Base-by-base conservation (phyloP, 2,888 invertebrate species). In the Sepiola atlantica region DNA sequence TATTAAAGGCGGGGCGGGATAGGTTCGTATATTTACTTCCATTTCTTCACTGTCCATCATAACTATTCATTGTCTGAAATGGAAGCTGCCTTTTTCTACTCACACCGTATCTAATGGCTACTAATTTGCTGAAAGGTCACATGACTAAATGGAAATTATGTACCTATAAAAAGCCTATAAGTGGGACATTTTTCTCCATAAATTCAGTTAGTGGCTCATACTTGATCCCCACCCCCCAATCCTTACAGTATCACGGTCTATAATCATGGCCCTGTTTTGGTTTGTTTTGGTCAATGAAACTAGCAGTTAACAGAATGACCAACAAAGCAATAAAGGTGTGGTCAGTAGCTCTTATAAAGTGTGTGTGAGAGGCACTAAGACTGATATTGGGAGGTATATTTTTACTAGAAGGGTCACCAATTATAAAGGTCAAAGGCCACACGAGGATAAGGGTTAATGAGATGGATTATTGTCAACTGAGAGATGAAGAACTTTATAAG, bases 31-130 rank as follows among this genome's bases (percentile, higher is more conserved):
- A 77, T 77, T 77, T 77, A n/a, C 77, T 77, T 77, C 77, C 77
- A 77, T 77, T 77, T 77, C 77, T 77, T 77, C 77, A 77, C 77
- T 77, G 77, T 77, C 77, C 77, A 77, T 77, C 77, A 77, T 77
- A 77, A 77, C 77, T 77, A 77, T 77, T 77, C 77, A 77, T 77
- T 77, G 77, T 77, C 77, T n/a, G 77, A n/a, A 77, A 77, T 18
- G 77, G 14, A 77, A 32, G n/a, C 77, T 77, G 77, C n/a, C n/a
- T 77, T 77, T 77, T 77, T 77, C 77, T 77, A 77, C 77, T 77
- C 32, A n/a, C 16, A n/a, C 32, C 32, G 32, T 77, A 77, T n/a
- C 77, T 77, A 77, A 77, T 77, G 77, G 16, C 77, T 77, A 77
- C 77, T 77, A 77, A 77, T 77, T 77, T 77, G 77, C 77, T 77